Evolutionary conservation across 2,888 invertebrate genomes (phyloP).

Genomic region (Euplagia quadripunctaria): DNA sequence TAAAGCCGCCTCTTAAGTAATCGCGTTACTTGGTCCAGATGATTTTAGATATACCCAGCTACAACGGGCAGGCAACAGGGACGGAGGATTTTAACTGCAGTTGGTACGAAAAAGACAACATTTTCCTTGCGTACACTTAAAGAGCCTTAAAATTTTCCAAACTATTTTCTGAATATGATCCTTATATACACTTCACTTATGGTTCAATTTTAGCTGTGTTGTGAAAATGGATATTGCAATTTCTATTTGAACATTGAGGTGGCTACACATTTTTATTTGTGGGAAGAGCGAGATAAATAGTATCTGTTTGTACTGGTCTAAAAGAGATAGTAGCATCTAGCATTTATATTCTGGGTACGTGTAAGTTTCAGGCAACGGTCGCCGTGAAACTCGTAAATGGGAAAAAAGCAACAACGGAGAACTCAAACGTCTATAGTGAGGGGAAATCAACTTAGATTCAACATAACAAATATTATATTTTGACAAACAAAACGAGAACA

Average conservation of each 20-base stretch:
- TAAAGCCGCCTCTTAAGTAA: constrained; percentile 78
- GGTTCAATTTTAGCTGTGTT: constrained; percentile 61
- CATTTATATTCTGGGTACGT: constrained; percentile 87
- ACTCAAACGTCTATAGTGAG: constrained; percentile 83
- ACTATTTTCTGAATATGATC: constrained; percentile 50
- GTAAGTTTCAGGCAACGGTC: constrained; percentile 88
- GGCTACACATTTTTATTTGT: constrained; percentile 86
- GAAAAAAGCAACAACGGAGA: constrained; percentile 87
- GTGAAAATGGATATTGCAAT: constrained; percentile 78
- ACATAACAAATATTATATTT: constrained; percentile 41
- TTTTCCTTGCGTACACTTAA: constrained; percentile 68
- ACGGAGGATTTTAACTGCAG: constrained; percentile 84
- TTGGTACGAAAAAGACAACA: constrained; percentile 87
- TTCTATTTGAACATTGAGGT: constrained; percentile 82
- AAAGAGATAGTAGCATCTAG: constrained; percentile 72
- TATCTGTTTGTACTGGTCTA: constrained; percentile 53
- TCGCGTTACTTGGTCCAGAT: constrained; percentile 84
- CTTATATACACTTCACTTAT: constrained; percentile 54
- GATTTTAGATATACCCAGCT: constrained; percentile 81
- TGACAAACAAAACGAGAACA: constrained; percentile 14
- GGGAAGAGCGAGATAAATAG: constrained; percentile 72
- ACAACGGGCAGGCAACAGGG: constrained; percentile 79
- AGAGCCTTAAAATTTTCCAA: constrained; percentile 60
- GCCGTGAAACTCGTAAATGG: constrained; percentile 88
- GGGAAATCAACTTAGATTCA: constrained; percentile 66